phyloP scores from a whole-genome alignment of 2,797 vertebrate species.

The Mycteria americana region DNA sequence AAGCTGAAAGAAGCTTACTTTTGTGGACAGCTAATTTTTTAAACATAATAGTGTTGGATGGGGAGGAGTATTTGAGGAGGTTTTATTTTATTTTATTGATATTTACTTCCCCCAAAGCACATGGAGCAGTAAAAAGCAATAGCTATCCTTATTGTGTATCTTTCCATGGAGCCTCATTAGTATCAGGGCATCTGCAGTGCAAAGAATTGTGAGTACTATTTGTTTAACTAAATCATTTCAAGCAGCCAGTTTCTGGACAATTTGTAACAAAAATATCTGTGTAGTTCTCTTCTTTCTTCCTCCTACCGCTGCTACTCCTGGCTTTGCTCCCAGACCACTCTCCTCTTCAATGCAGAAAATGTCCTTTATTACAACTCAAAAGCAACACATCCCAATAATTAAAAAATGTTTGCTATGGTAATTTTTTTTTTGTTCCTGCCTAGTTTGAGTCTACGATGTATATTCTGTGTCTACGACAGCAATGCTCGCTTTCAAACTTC shows the following conservation, averaged over 20 bases:
- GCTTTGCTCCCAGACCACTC: slow-evolving; percentile 19
- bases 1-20: background rate
- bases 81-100: background rate
- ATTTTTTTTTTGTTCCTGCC: background rate
- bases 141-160: background rate
- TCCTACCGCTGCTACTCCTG: background rate
- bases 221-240: background rate
- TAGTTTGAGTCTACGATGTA: background rate
- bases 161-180: background rate
- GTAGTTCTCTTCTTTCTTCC: background rate
- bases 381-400: background rate
- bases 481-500: background rate
- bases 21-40: background rate
- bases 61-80: background rate
- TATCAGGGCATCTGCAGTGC: background rate
- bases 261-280: slow-evolving; percentile 19
- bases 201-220: background rate
- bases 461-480: background rate
- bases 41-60: background rate
- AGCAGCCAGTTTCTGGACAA: slow-evolving; percentile 10
- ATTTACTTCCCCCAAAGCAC: background rate
- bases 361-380: background rate
- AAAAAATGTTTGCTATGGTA: background rate
- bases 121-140: background rate
- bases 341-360: background rate